These are phyloP conservation scores for Poeciliopsis infans DNA, from an alignment of 2,797 vertebrate genomes.

Conservation along the genomic window DNA sequence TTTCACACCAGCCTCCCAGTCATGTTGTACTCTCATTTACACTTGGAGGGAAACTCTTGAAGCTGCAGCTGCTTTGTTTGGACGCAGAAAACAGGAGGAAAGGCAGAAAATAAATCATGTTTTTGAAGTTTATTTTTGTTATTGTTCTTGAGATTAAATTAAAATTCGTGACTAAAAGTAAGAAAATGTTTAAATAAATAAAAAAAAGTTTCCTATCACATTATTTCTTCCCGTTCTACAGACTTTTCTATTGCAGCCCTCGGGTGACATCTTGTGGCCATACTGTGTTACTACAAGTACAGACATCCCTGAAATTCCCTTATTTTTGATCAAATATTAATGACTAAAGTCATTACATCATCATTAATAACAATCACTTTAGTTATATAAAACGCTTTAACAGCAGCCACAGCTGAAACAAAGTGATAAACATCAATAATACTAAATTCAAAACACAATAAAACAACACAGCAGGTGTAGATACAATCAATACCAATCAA, in stretches of 20 bases:
- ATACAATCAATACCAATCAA: background rate
- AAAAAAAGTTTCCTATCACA: background rate
- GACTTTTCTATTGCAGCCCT: constrained; percentile 2
- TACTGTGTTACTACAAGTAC: constrained; percentile 7
- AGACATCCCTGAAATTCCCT: background rate
- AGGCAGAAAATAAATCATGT: background rate
- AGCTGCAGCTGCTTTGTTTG: constrained; percentile 32
- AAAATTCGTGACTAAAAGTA: background rate
- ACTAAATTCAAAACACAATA: no score
- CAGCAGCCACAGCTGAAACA: no score
- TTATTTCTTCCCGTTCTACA: background rate
- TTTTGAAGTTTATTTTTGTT: background rate
- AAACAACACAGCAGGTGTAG: no score
- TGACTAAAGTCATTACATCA: background rate
- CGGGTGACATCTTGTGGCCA: constrained; percentile 52
- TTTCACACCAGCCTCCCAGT: constrained; percentile 60
- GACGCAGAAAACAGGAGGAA: background rate
- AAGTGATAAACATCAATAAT: no score
- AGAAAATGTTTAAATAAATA: background rate
- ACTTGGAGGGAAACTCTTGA: constrained; percentile 39
- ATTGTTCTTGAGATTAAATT: background rate
- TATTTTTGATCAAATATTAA: background rate
- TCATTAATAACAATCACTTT: no score
- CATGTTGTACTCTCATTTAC: constrained; percentile 61
- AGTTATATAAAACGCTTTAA: no score